These are phyloP conservation scores for Panurus biarmicus DNA, from an alignment of 2,113 vertebrate genomes.

Conservation along the genomic window DNA sequence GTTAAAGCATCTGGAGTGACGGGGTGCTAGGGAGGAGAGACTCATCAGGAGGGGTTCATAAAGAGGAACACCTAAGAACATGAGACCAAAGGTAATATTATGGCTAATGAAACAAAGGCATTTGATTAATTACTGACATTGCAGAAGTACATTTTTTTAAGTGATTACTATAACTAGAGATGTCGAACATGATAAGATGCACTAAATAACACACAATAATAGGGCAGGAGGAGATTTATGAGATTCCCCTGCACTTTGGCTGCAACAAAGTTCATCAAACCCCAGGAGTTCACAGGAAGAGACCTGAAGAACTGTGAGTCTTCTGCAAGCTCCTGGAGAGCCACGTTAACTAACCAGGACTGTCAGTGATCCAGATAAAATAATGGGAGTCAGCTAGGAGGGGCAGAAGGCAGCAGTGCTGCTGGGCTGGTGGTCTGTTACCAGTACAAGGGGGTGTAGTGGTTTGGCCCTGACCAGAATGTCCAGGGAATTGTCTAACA, in stretches of 20 bases:
- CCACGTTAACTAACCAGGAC: not conserved
- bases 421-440: not conserved
- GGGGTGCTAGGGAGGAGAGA: not conserved
- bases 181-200: not conserved
- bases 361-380: not conserved
- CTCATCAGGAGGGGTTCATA: not conserved
- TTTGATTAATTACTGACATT: conserved; percentile 55
- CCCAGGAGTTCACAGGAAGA: not conserved
- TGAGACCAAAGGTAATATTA: conserved; percentile 27
- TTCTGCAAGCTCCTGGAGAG: not conserved
- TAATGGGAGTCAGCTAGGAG: not conserved
- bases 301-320: not conserved
- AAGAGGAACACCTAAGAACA: conserved; percentile 42
- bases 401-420: not conserved
- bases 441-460: not conserved
- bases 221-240: conserved; percentile 36
- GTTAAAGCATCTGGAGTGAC: not conserved
- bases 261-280: not conserved
- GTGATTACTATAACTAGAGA: conserved; percentile 40
- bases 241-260: not conserved
- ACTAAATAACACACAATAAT: not conserved
- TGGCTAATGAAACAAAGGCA: conserved; percentile 45
- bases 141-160: not conserved
- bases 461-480: not conserved
- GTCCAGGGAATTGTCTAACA: not conserved